A percentile compares a stretch with the other conserved stretches of the same genome.
Evolutionary conservation across 2,888 invertebrate genomes (phyloP).

Genomic region (Yponomeuta evonymella): DNA sequence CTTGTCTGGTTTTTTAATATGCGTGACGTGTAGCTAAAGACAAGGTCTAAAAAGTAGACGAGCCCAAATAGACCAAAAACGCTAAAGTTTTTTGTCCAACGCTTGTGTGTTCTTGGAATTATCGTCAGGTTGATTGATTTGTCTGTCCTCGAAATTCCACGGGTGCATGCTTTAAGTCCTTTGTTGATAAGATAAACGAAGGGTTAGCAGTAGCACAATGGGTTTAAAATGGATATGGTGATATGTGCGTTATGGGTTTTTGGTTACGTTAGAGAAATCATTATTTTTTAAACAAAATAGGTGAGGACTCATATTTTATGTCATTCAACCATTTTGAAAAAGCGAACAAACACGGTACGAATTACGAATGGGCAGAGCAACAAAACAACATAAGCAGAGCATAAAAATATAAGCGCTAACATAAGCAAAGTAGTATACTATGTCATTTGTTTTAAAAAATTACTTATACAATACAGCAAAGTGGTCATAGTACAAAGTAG

Average conservation of each 20-base stretch:
- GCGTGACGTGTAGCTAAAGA: background rate
- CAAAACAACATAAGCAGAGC: too few species aligned
- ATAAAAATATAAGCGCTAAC: background rate
- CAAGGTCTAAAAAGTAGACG: background rate
- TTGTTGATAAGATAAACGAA: background rate
- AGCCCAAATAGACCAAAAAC: background rate
- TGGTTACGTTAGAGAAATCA: background rate
- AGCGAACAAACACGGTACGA: too few species aligned
- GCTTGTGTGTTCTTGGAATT: slow-evolving; percentile 4
- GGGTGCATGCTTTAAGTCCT: background rate
- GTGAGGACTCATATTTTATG: background rate
- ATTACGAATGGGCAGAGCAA: too few species aligned
- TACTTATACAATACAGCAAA: too few species aligned
- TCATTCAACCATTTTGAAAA: too few species aligned
- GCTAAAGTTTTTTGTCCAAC: background rate
- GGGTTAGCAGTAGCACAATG: slow-evolving; percentile 2
- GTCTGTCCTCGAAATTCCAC: background rate
- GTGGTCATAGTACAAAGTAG: background rate
- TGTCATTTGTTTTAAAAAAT: too few species aligned
- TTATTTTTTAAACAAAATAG: background rate
- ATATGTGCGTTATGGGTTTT: background rate
- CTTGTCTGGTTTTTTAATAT: background rate
- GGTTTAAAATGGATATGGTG: background rate
- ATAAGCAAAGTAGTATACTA: too few species aligned
- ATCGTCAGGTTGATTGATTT: slow-evolving; percentile 6